Conservation (phyloP, 2,113 vertebrate genomes). For the Epinephelus lanceolatus region DNA sequence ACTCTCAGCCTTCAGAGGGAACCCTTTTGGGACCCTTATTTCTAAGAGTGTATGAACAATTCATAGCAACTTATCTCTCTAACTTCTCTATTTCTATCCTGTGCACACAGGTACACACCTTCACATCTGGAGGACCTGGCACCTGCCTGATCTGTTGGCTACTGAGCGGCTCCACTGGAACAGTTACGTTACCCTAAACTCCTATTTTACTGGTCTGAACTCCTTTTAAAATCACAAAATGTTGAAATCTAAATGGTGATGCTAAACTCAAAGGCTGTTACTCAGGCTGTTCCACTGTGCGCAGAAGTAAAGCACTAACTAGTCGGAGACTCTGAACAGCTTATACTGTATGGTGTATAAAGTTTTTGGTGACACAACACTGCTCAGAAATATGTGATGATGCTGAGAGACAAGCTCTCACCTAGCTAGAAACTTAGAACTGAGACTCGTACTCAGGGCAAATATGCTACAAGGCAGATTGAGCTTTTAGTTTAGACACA, state of each 20-base stretch:
- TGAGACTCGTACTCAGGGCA: slow-evolving; percentile 7
- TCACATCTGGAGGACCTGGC: not conserved
- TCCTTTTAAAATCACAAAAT: not conserved
- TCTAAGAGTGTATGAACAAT: not conserved
- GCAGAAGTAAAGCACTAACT: not conserved
- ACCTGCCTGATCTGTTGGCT: not conserved
- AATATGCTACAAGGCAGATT: slow-evolving; percentile 2
- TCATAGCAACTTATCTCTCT: not conserved
- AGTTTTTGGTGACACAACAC: slow-evolving; percentile 19
- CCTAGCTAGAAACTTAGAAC: slow-evolving; percentile 16
- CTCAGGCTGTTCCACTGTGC: not conserved
- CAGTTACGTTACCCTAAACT: not conserved
- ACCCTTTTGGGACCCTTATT: no score
- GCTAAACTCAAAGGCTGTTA: slow-evolving; percentile 9
- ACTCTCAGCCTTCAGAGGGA: no score
- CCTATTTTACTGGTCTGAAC: not conserved
- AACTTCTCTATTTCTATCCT: not conserved
- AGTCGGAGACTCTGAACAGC: slow-evolving; percentile 14
- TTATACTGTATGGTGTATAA: not conserved
- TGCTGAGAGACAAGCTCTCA: slow-evolving; percentile 12
- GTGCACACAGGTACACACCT: not conserved
- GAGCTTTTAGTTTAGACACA: not conserved
- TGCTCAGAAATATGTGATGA: not conserved
- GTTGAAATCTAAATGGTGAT: not conserved
- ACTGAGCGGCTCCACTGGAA: not conserved